Base-by-base conservation (phyloP, 2,113 vertebrate species). In the Aplodontia rufa region DNA sequence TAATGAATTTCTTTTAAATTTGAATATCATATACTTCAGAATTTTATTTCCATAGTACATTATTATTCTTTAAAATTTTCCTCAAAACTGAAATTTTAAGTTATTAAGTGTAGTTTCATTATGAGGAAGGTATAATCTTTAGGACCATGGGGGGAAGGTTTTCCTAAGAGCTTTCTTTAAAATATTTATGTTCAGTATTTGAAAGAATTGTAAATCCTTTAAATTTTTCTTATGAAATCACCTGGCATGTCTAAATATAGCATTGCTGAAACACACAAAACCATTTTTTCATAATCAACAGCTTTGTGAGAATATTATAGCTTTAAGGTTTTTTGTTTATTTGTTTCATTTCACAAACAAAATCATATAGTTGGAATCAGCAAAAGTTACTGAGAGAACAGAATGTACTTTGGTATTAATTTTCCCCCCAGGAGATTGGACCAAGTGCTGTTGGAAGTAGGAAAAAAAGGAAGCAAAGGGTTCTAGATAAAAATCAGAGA, bases 121-220 rank as follows among this genome's bases (percentile, higher is more conserved):
- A 83, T 92, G 51, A 95, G 30, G 11, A 74, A 49, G 28, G 26
- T 72, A 37, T 81, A 55, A 75, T 84, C 79, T 69, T 83, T 72
- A 89, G 75, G 8, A 58, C 12, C 32, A 24, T 0, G 40, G 35
- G 76, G 58, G 47, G n/a, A 47, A 81, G 51, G 9, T 47, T 89
- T 95, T 93, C 64, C 60, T 86, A 37, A 87, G 30, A 92, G 53
- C 10, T 6, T 55, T 87, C 9, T 68, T 93, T 86, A 64, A 92
- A 74, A 90, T 20, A 37, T 13, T 51, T 51, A 32, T 35, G 58
- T 78, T 83, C 0, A 55, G 6, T 51, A 85, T 88, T 90, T 94
- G 47, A 84, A 92, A 90, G 82, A 87, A 68, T 53, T 68, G 1
- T 85, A 76, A 85, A 49, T 17, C 28, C 53, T 91, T 47, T 47